Percentiles rank a stretch among this genome's conserved stretches.
Conservation (phyloP, 2,888 invertebrate species). For the Venusia cambrica region DNA sequence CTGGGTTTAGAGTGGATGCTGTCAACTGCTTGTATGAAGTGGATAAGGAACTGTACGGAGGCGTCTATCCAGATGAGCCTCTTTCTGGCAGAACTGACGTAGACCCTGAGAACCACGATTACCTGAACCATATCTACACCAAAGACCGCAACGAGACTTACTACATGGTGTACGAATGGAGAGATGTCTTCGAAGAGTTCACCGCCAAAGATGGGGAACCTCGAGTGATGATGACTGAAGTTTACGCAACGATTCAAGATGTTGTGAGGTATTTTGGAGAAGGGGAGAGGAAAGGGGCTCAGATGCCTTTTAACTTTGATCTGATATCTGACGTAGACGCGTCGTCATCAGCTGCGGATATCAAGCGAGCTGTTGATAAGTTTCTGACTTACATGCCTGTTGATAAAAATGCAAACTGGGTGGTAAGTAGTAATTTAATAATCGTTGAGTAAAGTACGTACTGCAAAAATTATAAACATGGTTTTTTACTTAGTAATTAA, state of each 20-base stretch:
- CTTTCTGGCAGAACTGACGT: conserved; percentile 57
- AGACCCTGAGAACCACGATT: conserved; percentile 76
- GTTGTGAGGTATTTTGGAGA: conserved; percentile 85
- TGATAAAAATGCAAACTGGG: conserved; percentile 86
- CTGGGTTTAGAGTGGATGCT: conserved; percentile 93
- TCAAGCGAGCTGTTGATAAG: conserved; percentile 81
- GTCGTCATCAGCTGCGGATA: conserved; percentile 81
- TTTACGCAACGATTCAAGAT: conserved; percentile 82
- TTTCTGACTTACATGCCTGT: conserved; percentile 85
- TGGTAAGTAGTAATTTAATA: conserved; percentile 77
- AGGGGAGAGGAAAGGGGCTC: conserved; percentile 80
- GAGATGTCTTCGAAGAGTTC: conserved; percentile 82
- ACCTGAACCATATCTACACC: conserved; percentile 83
- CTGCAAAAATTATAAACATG: too few species aligned
- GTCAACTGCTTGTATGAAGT: conserved; percentile 84
- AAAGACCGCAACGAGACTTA: conserved; percentile 82
- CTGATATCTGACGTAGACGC: conserved; percentile 83
- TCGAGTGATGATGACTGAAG: conserved; percentile 89
- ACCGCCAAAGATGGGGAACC: conserved; percentile 60
- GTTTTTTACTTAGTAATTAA: too few species aligned
- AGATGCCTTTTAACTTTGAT: conserved; percentile 90
- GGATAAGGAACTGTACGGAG: conserved; percentile 63
- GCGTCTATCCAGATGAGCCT: conserved; percentile 80
- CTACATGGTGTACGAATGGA: conserved; percentile 84
- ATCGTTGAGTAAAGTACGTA: too few species aligned